Evolutionary conservation across 2,888 invertebrate species (phyloP), one percentile per base, ranked within the genome.

Genomic region (Orthosia gothica): DNA sequence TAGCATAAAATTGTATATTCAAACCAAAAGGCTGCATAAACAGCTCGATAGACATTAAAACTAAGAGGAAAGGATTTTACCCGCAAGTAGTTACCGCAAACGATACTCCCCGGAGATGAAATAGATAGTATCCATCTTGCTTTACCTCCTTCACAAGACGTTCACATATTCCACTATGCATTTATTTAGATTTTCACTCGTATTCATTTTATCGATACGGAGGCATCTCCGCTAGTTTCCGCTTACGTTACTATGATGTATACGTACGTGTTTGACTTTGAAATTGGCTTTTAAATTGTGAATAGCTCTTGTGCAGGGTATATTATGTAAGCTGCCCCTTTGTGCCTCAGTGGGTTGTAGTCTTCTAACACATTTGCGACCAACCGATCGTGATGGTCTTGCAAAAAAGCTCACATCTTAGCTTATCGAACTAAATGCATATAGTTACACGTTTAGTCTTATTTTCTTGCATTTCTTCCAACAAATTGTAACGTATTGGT

Each of bases 161-260:
- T 75, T 76, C 87, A 68, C 76, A 75, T 87, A 83, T 85, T 80
- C 69, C 65, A 64, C 67, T 68, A 79, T 87, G 76, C 88, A 86
- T 87, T 85, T 87, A 84, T 87, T 87, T 76, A 74, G 77, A 84
- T 83, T 76, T 86, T 82, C 84, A 75, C 74, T 70, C 77, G 73
- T 58, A 86, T 87, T 83, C 69, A 82, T 85, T 85, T 87, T 85
- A 65, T 81, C 73, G 66, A 76, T 79, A 72, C 59, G 23, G 70
- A 70, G 71, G 74, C 79, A 84, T 79, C 72, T 81, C 61, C 55
- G 52, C 75, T 65, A 49, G 55, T 65, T 61, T 84, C 69, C 52
- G 70, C 72, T 81, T 74, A 74, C 54, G 52, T 47, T 70, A 45
- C 62, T 71, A 71, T 77, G 63, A 69, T 70, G n/a, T 54, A 74